Base-by-base conservation (phyloP, 2,113 vertebrate species). In the Etheostoma cragini region DNA sequence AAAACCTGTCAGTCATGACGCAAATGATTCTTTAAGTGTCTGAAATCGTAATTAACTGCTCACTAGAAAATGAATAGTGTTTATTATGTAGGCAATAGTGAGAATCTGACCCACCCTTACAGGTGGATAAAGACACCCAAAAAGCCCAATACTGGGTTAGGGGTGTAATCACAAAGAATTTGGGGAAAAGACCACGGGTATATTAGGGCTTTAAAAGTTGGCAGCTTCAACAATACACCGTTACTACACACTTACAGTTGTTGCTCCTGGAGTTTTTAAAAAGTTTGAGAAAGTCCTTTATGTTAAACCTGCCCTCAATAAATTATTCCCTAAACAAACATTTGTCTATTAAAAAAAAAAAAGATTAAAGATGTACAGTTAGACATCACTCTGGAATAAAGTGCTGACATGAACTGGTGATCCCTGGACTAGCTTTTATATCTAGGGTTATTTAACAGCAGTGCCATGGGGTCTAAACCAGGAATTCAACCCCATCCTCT, bases 401-500 rank as follows among this genome's bases (percentile, higher is more conserved):
- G 58, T 50, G 50, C 12, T 4, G 19, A 16, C 49, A 35, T n/a
- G 14, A 38, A 17, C 16, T 13, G 11, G 22, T 19, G 33, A 16
- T 30, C 33, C 12, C 58, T 49, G 13, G 46, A 46, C 70, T 15
- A 61, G 7, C 17, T 49, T 14, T 64, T 54, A 22, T 61, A 69
- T 17, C 17, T 14, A 8, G 22, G n/a, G 17, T 52, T 30, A 33
- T 14, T 64, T 65, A 42, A 19, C 3, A 26, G 21, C 60, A 53
- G 33, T 26, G 60, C 3, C 50, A 24, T 52, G 19, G 30, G 26
- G 21, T 50, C 58, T 64, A 70, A 72, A 35, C 22, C 16, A 13
- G 15, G 12, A 68, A 70, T 60, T 45, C 57, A 73, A 72, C 15
- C n/a, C 64, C 45, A 47, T 47, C 35, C 63, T 35, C 24, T 62